phyloP scores from a whole-genome alignment of 2,797 vertebrate genomes.

The Coranthus polyacanthus region DNA sequence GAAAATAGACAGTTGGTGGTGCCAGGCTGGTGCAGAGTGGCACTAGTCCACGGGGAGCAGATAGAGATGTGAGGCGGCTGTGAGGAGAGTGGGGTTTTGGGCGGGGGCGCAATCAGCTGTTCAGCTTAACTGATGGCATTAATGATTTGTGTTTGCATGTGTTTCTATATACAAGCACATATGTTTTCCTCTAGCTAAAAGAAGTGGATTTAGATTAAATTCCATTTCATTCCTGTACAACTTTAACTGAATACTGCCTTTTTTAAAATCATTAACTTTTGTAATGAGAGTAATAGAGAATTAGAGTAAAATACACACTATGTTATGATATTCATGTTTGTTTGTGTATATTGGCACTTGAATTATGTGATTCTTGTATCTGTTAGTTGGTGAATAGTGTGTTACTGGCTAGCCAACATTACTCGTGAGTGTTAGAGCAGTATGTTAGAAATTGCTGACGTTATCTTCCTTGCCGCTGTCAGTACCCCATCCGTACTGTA shows the following conservation, averaged over 20 bases:
- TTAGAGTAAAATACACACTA: too few species aligned
- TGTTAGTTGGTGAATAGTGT: too few species aligned
- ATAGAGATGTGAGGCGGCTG: constrained; percentile 26
- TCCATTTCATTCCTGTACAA: not conserved
- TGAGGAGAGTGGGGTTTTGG: constrained; percentile 8
- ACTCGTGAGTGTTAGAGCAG: too few species aligned
- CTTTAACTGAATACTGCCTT: not conserved
- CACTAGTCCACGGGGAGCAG: constrained; percentile 29
- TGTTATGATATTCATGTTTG: too few species aligned
- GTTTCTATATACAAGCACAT: constrained; percentile 29
- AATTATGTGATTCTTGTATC: too few species aligned
- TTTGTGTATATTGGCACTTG: too few species aligned
- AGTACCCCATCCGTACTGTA: too few species aligned
- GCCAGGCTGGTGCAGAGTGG: constrained; percentile 47
- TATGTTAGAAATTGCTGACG: too few species aligned
- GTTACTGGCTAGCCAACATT: too few species aligned
- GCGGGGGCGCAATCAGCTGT: constrained; percentile 11
- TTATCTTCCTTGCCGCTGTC: too few species aligned
- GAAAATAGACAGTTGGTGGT: constrained; percentile 74
- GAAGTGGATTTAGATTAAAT: constrained; percentile 9
- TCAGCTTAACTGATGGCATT: constrained; percentile 19
- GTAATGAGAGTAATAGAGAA: too few species aligned
- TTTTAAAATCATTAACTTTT: too few species aligned
- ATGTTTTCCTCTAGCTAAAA: constrained; percentile 27
- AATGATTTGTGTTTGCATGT: constrained; percentile 8